These are phyloP conservation scores for Daubentonia madagascariensis DNA, from an alignment of 2,113 vertebrate genomes.

Conservation along the genomic window DNA sequence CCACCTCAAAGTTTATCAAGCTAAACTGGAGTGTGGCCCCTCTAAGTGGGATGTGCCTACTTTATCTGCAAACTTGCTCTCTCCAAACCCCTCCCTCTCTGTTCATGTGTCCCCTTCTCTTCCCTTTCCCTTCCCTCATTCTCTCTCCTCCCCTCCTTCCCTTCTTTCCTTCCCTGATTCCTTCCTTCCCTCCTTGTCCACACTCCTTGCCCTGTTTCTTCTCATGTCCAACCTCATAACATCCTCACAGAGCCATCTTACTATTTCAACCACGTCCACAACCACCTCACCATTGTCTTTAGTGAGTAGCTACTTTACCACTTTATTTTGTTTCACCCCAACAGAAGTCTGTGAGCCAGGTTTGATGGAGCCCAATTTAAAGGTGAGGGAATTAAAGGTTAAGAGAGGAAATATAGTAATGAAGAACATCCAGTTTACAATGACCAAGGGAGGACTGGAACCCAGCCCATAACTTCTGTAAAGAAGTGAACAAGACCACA, in stretches of 20 bases:
- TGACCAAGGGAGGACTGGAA: not conserved
- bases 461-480: not conserved
- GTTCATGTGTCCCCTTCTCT: not conserved
- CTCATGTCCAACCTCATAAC: not conserved
- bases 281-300: not conserved
- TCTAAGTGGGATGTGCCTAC: not conserved
- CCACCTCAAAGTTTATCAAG: not conserved
- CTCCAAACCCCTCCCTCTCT: not conserved
- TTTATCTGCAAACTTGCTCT: not conserved
- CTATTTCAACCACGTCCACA: not conserved
- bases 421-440: not conserved
- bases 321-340: not conserved
- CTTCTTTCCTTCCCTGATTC: not conserved
- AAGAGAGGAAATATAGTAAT: not conserved
- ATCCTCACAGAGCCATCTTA: not conserved
- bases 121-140: not conserved
- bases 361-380: not conserved
- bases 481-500: not conserved
- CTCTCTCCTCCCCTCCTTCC: not conserved
- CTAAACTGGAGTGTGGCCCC: not conserved
- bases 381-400: not conserved
- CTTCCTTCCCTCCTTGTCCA: rapidly evolving
- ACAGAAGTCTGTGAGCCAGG: not conserved
- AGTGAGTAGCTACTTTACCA: not conserved
- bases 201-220: not conserved